Evolutionary conservation across 2,888 invertebrate species (phyloP).

Genomic region (Polyommatus iphigenia): DNA sequence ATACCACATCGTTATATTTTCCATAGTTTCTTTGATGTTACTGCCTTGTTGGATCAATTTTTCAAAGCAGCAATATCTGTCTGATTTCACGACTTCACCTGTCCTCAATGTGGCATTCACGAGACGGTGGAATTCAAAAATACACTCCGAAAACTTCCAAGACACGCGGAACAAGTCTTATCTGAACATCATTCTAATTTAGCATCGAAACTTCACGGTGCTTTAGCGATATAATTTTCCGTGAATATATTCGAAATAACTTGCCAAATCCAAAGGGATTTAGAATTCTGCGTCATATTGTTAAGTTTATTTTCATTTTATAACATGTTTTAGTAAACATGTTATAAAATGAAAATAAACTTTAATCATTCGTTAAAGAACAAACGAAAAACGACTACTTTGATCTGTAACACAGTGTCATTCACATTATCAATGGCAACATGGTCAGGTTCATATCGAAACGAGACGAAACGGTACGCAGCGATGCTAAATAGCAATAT

Average conservation of each 20-base stretch:
- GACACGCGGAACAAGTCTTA: constrained; percentile 11
- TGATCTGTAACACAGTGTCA: too few relatives aligned
- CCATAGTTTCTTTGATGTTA: neutral
- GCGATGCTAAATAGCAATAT: too few relatives aligned
- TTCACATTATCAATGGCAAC: too few relatives aligned
- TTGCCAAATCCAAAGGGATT: neutral
- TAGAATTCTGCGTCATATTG: neutral
- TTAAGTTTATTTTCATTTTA: too few relatives aligned
- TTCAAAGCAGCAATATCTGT: neutral
- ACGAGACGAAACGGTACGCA: too few relatives aligned
- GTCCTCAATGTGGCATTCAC: constrained; percentile 10
- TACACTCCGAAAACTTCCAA: constrained; percentile 9
- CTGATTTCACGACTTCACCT: neutral
- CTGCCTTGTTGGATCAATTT: neutral
- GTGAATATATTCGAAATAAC: neutral
- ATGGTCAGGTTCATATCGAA: too few relatives aligned
- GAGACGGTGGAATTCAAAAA: constrained; percentile 5
- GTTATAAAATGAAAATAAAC: neutral
- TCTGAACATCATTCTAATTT: constrained; percentile 22
- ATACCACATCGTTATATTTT: neutral
- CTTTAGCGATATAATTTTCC: neutral
- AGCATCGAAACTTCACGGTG: constrained; percentile 13
- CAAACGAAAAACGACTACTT: neutral
- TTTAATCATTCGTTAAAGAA: neutral
- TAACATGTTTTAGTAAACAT: too few relatives aligned